These are phyloP conservation scores for Chaetops frenatus DNA, from an alignment of 2,113 vertebrate species.

Conservation along the genomic window DNA sequence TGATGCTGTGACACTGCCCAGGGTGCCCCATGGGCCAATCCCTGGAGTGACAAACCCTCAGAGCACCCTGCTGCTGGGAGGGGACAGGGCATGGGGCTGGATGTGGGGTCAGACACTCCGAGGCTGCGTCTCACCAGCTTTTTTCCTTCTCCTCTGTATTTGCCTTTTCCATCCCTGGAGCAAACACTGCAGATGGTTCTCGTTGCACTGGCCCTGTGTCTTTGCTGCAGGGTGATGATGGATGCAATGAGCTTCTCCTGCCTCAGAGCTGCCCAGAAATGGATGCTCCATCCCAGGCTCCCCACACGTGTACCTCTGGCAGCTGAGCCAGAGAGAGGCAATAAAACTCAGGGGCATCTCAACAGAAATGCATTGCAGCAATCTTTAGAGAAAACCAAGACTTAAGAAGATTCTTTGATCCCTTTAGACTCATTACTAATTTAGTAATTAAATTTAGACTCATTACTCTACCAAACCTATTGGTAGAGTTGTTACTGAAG, in stretches of 20 bases:
- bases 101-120: not conserved
- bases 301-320: not conserved
- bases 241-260: not conserved
- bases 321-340: not conserved
- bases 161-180: not conserved
- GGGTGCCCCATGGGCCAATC: not conserved
- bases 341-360: not conserved
- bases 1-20: not conserved
- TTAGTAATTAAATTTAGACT: too few relatives aligned
- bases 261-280: not conserved
- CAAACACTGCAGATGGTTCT: not conserved
- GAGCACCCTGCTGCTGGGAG: not conserved
- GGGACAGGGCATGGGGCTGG: not conserved
- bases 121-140: not conserved
- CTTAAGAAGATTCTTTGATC: not conserved
- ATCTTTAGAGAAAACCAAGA: not conserved
- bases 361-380: not conserved
- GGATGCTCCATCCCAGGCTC: not conserved
- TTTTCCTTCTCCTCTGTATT: not conserved
- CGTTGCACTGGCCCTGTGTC: not conserved
- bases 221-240: not conserved
- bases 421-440: not conserved
- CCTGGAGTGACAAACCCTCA: fast-evolving
- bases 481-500: not conserved
- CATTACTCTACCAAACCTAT: not conserved